Percentiles rank a stretch among this genome's conserved stretches.
These are phyloP conservation scores for Lymantria dispar DNA, from an alignment of 2,888 invertebrate species.

Conservation along the genomic window DNA sequence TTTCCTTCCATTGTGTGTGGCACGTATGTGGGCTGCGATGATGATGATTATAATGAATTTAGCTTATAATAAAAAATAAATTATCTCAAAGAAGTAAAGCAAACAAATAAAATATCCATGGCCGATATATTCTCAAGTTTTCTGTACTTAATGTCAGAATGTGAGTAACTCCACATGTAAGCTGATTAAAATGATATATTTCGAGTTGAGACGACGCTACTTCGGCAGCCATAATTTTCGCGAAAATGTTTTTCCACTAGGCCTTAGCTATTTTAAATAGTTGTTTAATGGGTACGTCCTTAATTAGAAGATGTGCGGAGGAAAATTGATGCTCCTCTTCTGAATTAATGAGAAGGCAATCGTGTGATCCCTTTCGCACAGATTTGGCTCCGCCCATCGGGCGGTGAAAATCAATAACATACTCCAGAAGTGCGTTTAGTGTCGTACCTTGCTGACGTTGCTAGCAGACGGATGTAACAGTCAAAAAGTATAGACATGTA, in stretches of 20 bases:
- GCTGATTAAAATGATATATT: conserved; percentile 33
- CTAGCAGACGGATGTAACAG: conserved; percentile 43
- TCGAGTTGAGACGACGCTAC: conserved; percentile 49
- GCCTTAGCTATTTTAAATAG: conserved; percentile 78
- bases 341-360: conserved; percentile 76
- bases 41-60: too few species aligned
- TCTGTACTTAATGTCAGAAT: conserved; percentile 18
- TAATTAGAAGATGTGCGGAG: conserved; percentile 75
- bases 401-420: conserved; percentile 81
- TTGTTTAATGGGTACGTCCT: conserved; percentile 80
- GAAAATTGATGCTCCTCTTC: conserved; percentile 73
- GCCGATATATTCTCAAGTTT: neutral
- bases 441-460: conserved; percentile 72
- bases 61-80: too few species aligned
- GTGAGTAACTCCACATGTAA: conserved; percentile 24
- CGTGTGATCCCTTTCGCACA: conserved; percentile 79
- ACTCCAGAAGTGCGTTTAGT: conserved; percentile 79
- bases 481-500: conserved; percentile 33
- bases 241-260: conserved; percentile 67
- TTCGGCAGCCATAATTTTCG: conserved; percentile 61
- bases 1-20: too few species aligned
- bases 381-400: conserved; percentile 75
- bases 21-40: too few species aligned
- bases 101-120: too few species aligned
- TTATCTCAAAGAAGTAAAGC: too few species aligned